phyloP scores from a whole-genome alignment of 2,113 vertebrate genomes.

The Indri indri region DNA sequence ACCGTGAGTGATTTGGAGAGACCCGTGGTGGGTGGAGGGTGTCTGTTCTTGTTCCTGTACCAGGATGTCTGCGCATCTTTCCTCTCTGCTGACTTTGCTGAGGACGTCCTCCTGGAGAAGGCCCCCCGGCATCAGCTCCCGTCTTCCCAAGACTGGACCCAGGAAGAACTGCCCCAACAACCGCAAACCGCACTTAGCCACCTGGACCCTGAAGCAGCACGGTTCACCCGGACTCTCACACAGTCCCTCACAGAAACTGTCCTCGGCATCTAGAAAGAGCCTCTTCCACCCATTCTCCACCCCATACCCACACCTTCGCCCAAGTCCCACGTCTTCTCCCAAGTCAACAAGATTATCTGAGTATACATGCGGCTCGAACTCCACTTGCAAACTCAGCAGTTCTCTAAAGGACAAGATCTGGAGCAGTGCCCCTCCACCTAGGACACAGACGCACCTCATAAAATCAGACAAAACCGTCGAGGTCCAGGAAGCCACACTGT shows the following conservation, averaged over 20 bases:
- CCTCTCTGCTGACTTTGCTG: neutral
- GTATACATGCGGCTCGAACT: neutral
- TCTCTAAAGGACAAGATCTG: neutral
- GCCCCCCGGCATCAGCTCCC: too few species aligned
- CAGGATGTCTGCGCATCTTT: neutral
- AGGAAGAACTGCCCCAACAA: neutral
- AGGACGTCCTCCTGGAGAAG: neutral
- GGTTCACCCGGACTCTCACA: neutral
- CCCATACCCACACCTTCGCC: neutral
- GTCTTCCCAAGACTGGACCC: neutral
- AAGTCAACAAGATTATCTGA: neutral
- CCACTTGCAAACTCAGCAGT: neutral
- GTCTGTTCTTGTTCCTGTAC: neutral
- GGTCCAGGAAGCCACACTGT: neutral
- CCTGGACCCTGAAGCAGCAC: neutral
- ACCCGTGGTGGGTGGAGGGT: neutral
- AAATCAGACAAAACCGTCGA: neutral
- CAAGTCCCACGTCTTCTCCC: neutral
- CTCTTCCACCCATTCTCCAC: neutral
- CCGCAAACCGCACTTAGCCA: neutral
- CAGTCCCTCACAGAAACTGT: neutral
- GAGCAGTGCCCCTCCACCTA: neutral
- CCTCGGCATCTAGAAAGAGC: neutral
- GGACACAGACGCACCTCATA: neutral
- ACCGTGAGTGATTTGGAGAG: neutral